Percentiles rank a stretch among this genome's conserved stretches.
Conservation (phyloP, 2,888 invertebrate species). For the Sesia bembeciformis region DNA sequence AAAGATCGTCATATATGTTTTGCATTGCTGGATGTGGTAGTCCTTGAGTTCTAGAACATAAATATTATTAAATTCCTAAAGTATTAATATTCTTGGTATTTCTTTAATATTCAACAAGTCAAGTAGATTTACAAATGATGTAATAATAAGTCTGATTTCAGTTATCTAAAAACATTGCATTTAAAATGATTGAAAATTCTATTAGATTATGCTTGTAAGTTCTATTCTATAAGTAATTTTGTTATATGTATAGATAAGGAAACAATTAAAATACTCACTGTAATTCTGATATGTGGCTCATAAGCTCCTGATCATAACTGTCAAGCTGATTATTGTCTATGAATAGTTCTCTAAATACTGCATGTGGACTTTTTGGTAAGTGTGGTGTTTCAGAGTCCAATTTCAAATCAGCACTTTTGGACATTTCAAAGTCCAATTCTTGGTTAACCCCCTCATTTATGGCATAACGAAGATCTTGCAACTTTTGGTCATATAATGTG, state of each 20-base stretch:
- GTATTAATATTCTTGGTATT: neutral
- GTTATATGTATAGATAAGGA: neutral
- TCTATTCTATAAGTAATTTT: too few relatives aligned
- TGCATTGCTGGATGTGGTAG: slow-evolving; percentile 47
- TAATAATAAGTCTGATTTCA: too few relatives aligned
- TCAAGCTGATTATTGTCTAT: slow-evolving; percentile 48
- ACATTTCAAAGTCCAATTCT: slow-evolving; percentile 39
- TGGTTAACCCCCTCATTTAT: slow-evolving; percentile 64
- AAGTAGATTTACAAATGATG: too few relatives aligned
- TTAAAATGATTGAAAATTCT: too few relatives aligned
- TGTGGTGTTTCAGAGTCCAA: slow-evolving; percentile 12
- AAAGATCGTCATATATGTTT: slow-evolving; percentile 49
- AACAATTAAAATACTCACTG: slow-evolving; percentile 45
- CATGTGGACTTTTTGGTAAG: slow-evolving; percentile 53
- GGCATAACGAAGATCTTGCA: slow-evolving; percentile 60
- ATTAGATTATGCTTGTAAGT: too few relatives aligned
- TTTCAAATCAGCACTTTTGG: slow-evolving; percentile 9
- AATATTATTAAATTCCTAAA: neutral
- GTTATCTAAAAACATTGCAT: too few relatives aligned
- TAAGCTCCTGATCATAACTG: slow-evolving; percentile 55
- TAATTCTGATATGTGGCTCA: slow-evolving; percentile 48
- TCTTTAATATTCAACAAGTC: neutral
- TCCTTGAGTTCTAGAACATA: slow-evolving; percentile 31
- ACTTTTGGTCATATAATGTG: slow-evolving; percentile 58
- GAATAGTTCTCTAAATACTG: slow-evolving; percentile 58